A percentile compares a stretch with the other conserved stretches of the same genome.
These are phyloP conservation scores for Rapana venosa DNA, from an alignment of 2,888 invertebrate species.

Conservation along the genomic window DNA sequence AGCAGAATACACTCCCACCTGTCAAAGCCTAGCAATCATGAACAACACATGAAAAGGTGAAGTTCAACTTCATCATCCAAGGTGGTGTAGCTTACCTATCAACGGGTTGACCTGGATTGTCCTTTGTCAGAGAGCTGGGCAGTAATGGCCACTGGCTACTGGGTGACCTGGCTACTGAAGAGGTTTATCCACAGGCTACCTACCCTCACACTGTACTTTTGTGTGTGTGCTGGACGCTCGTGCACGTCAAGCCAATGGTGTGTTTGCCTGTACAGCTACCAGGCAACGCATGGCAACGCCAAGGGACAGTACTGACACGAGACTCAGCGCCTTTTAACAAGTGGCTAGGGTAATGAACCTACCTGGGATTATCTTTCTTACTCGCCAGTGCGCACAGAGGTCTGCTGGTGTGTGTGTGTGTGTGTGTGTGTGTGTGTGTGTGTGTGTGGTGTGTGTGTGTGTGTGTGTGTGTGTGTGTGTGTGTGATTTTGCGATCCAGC, in stretches of 20 bases:
- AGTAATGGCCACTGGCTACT: constrained; percentile 35
- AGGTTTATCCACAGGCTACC: constrained; percentile 21
- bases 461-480: not conserved
- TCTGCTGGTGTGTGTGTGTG: not conserved
- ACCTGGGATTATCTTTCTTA: constrained; percentile 15
- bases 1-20: not conserved
- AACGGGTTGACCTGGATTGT: constrained; percentile 24
- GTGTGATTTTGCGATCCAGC: too few species aligned
- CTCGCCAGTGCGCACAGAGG: not conserved
- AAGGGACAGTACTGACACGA: constrained; percentile 45
- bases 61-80: not conserved
- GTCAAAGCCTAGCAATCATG: not conserved
- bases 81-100: not conserved
- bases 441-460: not conserved
- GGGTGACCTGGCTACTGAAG: constrained; percentile 23
- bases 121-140: constrained; percentile 11
- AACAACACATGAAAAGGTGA: not conserved
- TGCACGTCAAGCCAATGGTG: constrained; percentile 12
- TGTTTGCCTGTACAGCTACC: constrained; percentile 54
- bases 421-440: not conserved
- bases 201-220: constrained; percentile 4
- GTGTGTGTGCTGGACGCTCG: constrained; percentile 30
- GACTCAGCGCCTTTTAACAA: not conserved
- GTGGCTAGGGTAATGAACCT: not conserved
- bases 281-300: constrained; percentile 68